These are phyloP conservation scores for Tringa solitaria DNA, from an alignment of 2,113 vertebrate genomes.

Conservation along the genomic window DNA sequence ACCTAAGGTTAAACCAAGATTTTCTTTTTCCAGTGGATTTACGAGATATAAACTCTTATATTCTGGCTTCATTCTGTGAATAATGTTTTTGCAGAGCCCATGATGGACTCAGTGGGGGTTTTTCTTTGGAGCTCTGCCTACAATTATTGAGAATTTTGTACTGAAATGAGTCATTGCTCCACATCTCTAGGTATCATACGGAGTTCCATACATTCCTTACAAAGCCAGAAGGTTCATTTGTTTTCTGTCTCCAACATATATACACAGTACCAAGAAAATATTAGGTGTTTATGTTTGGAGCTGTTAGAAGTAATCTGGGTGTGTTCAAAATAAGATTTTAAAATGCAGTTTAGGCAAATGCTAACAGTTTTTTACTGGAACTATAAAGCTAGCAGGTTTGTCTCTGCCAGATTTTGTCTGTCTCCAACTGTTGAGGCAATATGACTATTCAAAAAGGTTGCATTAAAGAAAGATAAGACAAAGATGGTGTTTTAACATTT, in stretches of 20 bases:
- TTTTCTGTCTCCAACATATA: not conserved
- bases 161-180: not conserved
- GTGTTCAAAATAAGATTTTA: not conserved
- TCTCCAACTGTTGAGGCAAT: not conserved
- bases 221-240: not conserved
- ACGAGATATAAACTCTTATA: not conserved
- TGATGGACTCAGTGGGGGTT: not conserved
- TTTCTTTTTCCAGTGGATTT: not conserved
- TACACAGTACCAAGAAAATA: not conserved
- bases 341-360: not conserved
- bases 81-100: not conserved
- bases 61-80: not conserved
- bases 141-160: not conserved
- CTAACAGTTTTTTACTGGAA: not conserved
- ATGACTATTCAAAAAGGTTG: not conserved
- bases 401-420: not conserved
- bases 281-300: not conserved
- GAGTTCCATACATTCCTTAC: not conserved
- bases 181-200: not conserved
- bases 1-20: not conserved
- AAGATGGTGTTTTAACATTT: slow-evolving; percentile 29
- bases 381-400: not conserved
- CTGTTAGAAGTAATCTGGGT: not conserved
- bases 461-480: not conserved
- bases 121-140: not conserved